phyloP scores from a whole-genome alignment of 1,140 invertebrate genomes.

The Drosophila saltans region DNA sequence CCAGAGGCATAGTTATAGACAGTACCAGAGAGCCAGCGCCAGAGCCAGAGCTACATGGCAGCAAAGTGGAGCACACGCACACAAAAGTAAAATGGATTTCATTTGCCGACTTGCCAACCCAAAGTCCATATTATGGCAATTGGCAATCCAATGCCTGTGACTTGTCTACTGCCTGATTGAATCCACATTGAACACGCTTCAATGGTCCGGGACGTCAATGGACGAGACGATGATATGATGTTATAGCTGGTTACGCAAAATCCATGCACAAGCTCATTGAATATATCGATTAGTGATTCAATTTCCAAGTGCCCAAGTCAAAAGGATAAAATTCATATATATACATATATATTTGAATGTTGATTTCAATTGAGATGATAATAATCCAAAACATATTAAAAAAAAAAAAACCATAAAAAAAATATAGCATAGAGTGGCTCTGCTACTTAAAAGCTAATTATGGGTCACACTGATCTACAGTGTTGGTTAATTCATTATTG shows the following conservation, averaged over 20 bases:
- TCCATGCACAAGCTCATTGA: constrained; percentile 33
- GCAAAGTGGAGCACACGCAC: constrained; percentile 62
- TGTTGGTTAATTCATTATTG: neutral
- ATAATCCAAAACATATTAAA: constrained; percentile 14
- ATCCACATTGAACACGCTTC: constrained; percentile 73
- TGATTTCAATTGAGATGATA: neutral
- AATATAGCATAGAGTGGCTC: neutral
- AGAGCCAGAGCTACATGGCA: constrained; percentile 9
- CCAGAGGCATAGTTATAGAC: neutral
- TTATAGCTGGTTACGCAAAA: constrained; percentile 46
- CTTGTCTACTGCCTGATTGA: constrained; percentile 65
- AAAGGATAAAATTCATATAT: neutral
- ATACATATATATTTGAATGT: neutral
- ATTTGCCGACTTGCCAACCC: constrained; percentile 50
- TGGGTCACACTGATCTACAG: neutral
- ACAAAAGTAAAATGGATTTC: constrained; percentile 31
- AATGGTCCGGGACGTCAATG: constrained; percentile 34
- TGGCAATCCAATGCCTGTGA: constrained; percentile 43
- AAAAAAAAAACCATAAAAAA: constrained; percentile 12
- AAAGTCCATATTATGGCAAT: constrained; percentile 48
- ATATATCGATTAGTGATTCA: constrained; percentile 72
- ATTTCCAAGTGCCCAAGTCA: constrained; percentile 7
- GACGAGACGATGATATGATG: constrained; percentile 46
- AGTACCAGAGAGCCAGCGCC: constrained; percentile 13
- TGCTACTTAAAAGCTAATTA: neutral